Conservation (phyloP, 2,888 invertebrate species). For the Cryptocephalus moraei region DNA sequence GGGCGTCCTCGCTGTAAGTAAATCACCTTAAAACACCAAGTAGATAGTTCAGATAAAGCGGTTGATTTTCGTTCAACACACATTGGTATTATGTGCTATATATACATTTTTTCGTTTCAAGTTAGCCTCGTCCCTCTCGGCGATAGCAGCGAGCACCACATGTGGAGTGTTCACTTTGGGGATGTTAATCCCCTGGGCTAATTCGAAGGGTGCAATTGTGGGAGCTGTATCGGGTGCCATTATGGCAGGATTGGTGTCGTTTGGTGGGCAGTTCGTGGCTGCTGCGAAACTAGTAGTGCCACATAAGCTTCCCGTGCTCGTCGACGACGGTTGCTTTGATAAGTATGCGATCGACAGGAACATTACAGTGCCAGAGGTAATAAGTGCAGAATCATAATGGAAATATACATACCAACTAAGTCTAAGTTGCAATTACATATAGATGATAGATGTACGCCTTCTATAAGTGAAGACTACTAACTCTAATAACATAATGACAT, state of each 20-base stretch:
- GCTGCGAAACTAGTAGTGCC: constrained; percentile 50
- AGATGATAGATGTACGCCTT: too few relatives aligned
- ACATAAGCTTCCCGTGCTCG: constrained; percentile 44
- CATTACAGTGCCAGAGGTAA: constrained; percentile 33
- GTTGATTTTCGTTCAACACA: too few relatives aligned
- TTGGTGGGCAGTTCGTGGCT: constrained; percentile 57
- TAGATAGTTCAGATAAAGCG: too few relatives aligned
- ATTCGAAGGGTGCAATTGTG: constrained; percentile 51
- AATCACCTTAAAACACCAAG: neutral
- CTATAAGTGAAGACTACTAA: too few relatives aligned
- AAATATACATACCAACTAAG: too few relatives aligned
- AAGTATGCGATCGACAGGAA: constrained; percentile 23
- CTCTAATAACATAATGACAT: too few relatives aligned
- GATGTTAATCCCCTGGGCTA: constrained; percentile 73
- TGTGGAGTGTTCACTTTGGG: constrained; percentile 77
- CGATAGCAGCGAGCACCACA: constrained; percentile 73
- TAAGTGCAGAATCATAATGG: too few relatives aligned
- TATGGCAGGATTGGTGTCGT: constrained; percentile 51
- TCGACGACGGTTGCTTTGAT: constrained; percentile 35
- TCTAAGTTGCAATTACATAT: too few relatives aligned
- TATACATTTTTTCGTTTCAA: constrained; percentile 23
- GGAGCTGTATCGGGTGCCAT: constrained; percentile 53
- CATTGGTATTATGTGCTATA: too few relatives aligned
- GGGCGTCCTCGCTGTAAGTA: constrained; percentile 62
- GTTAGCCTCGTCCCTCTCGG: constrained; percentile 66